These are phyloP conservation scores for Thomomys bottae DNA, from an alignment of 2,113 vertebrate genomes.

Conservation along the genomic window DNA sequence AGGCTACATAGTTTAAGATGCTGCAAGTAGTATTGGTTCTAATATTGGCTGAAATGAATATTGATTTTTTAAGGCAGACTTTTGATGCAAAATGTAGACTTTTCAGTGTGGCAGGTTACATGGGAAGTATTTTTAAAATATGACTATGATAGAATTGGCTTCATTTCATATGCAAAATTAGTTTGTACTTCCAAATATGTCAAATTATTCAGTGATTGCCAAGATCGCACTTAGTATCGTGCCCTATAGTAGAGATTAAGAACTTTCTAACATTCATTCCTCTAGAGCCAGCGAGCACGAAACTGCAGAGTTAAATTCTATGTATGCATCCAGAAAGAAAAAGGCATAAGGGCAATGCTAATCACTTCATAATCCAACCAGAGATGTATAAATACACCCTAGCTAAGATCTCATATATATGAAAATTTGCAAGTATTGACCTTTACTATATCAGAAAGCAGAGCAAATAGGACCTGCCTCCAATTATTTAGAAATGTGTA, in stretches of 20 bases:
- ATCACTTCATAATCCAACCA: constrained; percentile 79
- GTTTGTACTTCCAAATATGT: constrained; percentile 73
- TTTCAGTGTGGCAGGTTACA: constrained; percentile 62
- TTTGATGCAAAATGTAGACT: constrained; percentile 69
- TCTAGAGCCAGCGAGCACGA: constrained; percentile 69
- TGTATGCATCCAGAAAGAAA: constrained; percentile 65
- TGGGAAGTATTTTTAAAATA: constrained; percentile 68
- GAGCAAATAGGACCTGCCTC: not conserved
- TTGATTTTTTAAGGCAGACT: constrained; percentile 53
- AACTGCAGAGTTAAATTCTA: constrained; percentile 67
- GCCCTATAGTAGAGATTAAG: constrained; percentile 76
- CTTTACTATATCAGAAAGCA: constrained; percentile 38
- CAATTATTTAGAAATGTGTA: constrained; percentile 31
- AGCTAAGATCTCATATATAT: constrained; percentile 63
- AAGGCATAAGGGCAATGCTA: constrained; percentile 67
- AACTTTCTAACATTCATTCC: constrained; percentile 70
- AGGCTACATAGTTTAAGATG: not conserved
- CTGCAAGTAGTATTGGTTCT: constrained; percentile 22
- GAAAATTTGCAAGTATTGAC: constrained; percentile 63
- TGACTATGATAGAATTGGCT: constrained; percentile 64
- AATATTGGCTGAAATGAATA: constrained; percentile 57
- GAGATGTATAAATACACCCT: constrained; percentile 64
- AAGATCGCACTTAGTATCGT: constrained; percentile 76
- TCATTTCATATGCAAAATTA: constrained; percentile 75
- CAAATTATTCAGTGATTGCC: constrained; percentile 78